Conservation (phyloP, 2,113 vertebrate genomes). For the Cyprinodon variegatus region DNA sequence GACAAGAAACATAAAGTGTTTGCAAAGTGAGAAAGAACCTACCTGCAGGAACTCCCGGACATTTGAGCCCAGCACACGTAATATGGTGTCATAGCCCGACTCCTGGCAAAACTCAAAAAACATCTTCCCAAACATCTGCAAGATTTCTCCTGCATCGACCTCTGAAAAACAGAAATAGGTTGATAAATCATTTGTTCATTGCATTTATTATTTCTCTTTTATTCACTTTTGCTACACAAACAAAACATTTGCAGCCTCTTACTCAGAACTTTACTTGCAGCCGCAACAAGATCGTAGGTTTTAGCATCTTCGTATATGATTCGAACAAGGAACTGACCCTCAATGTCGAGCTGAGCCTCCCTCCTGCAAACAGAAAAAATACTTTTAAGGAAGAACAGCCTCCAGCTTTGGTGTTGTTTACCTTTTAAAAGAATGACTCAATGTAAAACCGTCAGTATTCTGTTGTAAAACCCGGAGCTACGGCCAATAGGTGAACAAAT, state of each 20-base stretch:
- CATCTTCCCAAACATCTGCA: constrained; percentile 99
- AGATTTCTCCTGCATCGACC: constrained; percentile 94
- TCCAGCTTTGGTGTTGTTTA: not conserved
- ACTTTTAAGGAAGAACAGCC: constrained; percentile 6
- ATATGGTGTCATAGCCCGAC: constrained; percentile 97
- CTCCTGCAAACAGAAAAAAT: constrained; percentile 80
- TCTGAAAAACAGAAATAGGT: constrained; percentile 78
- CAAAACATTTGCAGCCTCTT: constrained; percentile 68
- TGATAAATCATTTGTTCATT: not conserved
- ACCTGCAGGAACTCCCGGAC: constrained; percentile 98
- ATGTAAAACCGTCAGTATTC: not conserved
- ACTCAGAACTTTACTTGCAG: constrained; percentile 99
- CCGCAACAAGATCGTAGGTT: constrained; percentile 96
- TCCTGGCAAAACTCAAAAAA: constrained; percentile 99
- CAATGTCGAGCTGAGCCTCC: constrained; percentile 97
- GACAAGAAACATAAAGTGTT: not conserved
- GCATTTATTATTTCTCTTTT: not conserved
- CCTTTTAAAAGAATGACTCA: not conserved
- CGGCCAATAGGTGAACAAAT: constrained; percentile 2
- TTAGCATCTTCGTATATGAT: constrained; percentile 98
- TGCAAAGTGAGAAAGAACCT: constrained; percentile 39
- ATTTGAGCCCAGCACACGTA: constrained; percentile 95
- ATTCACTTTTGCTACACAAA: not conserved
- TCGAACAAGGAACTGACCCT: constrained; percentile 97
- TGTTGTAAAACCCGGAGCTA: not conserved